Conservation (phyloP, 2,797 vertebrate genomes). For the Poeciliopsis presidionis region DNA sequence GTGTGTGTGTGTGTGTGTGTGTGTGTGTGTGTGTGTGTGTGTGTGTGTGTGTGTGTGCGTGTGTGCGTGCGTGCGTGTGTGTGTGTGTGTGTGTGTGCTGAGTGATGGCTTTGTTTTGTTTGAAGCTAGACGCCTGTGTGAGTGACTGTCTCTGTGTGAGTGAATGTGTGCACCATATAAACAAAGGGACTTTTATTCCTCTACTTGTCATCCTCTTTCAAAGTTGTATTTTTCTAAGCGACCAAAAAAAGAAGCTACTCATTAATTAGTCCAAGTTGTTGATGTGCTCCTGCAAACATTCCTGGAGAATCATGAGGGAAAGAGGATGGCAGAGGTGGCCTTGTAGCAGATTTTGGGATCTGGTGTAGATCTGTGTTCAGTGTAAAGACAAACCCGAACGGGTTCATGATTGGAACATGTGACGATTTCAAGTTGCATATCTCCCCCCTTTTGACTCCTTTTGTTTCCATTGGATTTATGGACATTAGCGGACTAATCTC, state of each 20-base stretch:
- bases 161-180: slow-evolving; percentile 52
- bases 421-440: slow-evolving; percentile 74
- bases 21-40: slow-evolving; percentile 21
- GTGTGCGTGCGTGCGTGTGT: slow-evolving; percentile 28
- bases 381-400: slow-evolving; percentile 43
- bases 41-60: slow-evolving; percentile 51
- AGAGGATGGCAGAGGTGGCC: slow-evolving; percentile 68
- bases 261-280: slow-evolving; percentile 43
- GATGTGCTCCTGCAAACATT: slow-evolving; percentile 61
- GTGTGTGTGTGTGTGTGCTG: not conserved
- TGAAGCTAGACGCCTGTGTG: slow-evolving; percentile 46
- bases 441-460: slow-evolving; percentile 28
- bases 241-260: slow-evolving; percentile 69
- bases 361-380: slow-evolving; percentile 54
- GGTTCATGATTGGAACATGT: slow-evolving; percentile 55
- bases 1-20: slow-evolving; percentile 54
- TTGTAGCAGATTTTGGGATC: slow-evolving; percentile 70
- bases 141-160: not conserved
- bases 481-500: slow-evolving; percentile 80
- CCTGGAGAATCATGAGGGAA: slow-evolving; percentile 42
- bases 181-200: slow-evolving; percentile 78
- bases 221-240: slow-evolving; percentile 77
- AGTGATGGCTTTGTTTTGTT: slow-evolving; percentile 26
- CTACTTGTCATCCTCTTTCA: slow-evolving; percentile 75
- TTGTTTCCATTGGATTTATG: slow-evolving; percentile 78